Conservation (phyloP, 2,113 vertebrate species). For the Labrus mixtus region DNA sequence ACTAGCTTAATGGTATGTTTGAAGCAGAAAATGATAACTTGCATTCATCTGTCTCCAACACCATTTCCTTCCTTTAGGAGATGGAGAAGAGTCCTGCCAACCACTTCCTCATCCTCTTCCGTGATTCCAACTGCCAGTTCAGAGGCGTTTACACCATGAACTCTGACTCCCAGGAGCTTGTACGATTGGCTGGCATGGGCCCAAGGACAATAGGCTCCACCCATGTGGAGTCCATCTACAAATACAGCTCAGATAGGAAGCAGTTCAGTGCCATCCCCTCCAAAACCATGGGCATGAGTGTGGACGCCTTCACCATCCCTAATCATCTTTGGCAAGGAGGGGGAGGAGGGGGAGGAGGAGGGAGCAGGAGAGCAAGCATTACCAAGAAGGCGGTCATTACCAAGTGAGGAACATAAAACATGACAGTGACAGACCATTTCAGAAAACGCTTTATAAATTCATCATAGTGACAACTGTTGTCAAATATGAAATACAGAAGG, state of each 20-base stretch:
- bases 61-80: slow-evolving; percentile 77
- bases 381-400: slow-evolving; percentile 77
- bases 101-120: slow-evolving; percentile 94
- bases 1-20: background rate
- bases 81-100: slow-evolving; percentile 92
- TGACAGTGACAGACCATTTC: background rate
- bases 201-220: slow-evolving; percentile 82
- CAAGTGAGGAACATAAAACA: slow-evolving; percentile 61
- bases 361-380: slow-evolving; percentile 85
- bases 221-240: slow-evolving; percentile 91
- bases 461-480: slow-evolving; percentile 30
- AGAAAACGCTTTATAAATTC: slow-evolving; percentile 26
- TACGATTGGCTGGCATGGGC: slow-evolving; percentile 86
- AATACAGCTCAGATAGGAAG: slow-evolving; percentile 94
- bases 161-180: slow-evolving; percentile 86
- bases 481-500: background rate
- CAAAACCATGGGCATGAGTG: slow-evolving; percentile 91
- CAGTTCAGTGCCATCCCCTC: slow-evolving; percentile 92
- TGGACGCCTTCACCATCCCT: slow-evolving; percentile 93
- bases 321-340: slow-evolving; percentile 88
- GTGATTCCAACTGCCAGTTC: slow-evolving; percentile 92
- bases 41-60: background rate
- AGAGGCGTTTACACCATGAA: slow-evolving; percentile 89
- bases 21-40: background rate
- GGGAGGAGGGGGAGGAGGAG: slow-evolving; percentile 75